Conservation (phyloP, 2,888 invertebrate species). For the Dermolepida albohirtum region DNA sequence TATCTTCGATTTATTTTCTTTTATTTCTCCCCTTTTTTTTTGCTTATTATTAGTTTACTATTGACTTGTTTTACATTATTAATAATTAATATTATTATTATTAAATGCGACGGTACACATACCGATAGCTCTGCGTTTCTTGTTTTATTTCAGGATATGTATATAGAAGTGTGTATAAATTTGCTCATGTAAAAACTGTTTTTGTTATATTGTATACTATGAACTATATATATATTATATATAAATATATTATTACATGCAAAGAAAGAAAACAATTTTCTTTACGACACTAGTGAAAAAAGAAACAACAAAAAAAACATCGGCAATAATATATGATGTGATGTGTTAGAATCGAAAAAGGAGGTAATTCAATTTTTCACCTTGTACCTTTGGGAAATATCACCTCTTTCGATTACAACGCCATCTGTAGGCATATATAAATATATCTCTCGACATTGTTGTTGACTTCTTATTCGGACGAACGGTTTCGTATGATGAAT, state of each 20-base stretch:
- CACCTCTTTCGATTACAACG: constrained; percentile 25
- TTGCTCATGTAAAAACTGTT: constrained; percentile 66
- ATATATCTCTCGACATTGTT: constrained; percentile 40
- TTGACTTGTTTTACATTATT: constrained; percentile 15
- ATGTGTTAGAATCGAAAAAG: constrained; percentile 29
- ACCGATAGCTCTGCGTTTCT: constrained; percentile 47
- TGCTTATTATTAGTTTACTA: constrained; percentile 25
- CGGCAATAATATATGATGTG: constrained; percentile 30
- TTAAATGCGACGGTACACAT: constrained; percentile 46
- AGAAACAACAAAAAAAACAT: constrained; percentile 13
- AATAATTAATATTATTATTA: constrained; percentile 28
- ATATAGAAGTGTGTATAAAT: constrained; percentile 62
- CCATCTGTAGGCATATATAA: constrained; percentile 19
- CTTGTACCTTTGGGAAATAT: constrained; percentile 28
- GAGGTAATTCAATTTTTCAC: constrained; percentile 24
- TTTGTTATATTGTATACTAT: constrained; percentile 62
- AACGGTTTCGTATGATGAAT: constrained; percentile 54
- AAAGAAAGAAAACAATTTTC: constrained; percentile 41
- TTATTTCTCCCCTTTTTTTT: constrained; percentile 1
- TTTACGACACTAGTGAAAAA: constrained; percentile 1
- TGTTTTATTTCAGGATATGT: constrained; percentile 58
- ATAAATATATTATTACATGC: constrained; percentile 34
- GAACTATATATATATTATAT: constrained; percentile 36
- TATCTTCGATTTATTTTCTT: constrained; percentile 1
- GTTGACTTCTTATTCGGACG: constrained; percentile 57